A percentile compares a stretch with the other conserved stretches of the same genome.
phyloP scores from a whole-genome alignment of 2,113 vertebrate species.

The Brienomyrus longianalis region DNA sequence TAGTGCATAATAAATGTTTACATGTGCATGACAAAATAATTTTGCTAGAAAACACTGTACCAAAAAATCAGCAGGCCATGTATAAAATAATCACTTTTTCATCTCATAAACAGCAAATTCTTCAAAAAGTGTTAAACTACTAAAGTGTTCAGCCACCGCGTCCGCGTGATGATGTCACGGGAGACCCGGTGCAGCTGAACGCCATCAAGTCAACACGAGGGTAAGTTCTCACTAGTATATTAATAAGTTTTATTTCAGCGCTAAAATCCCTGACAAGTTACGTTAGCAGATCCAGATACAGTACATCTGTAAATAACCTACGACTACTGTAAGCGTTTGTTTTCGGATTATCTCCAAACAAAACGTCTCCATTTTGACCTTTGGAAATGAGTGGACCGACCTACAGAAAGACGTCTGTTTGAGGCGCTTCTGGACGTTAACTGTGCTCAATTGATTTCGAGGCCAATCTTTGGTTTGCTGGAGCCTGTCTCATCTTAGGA shows the following conservation, averaged over 20 bases:
- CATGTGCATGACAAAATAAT: slow-evolving; percentile 99
- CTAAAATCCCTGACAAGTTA: slow-evolving; percentile 85
- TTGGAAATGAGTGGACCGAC: slow-evolving; percentile 59
- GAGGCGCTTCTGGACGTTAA: slow-evolving; percentile 59
- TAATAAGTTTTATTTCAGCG: slow-evolving; percentile 59
- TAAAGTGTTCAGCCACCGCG: slow-evolving; percentile 35
- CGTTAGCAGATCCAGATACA: slow-evolving; percentile 67
- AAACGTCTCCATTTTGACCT: slow-evolving; percentile 77
- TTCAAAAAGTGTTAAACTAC: slow-evolving; percentile 84
- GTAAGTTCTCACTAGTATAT: slow-evolving; percentile 65
- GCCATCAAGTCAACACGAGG: slow-evolving; percentile 76
- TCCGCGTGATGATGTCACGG: slow-evolving; percentile 75
- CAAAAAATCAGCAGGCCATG: slow-evolving; percentile 99
- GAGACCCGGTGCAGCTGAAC: slow-evolving; percentile 81
- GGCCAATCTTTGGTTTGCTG: slow-evolving; percentile 97
- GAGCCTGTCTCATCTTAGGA: slow-evolving; percentile 40
- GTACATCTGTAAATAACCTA: slow-evolving; percentile 42
- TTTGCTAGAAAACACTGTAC: slow-evolving; percentile 99
- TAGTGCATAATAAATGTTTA: slow-evolving; percentile 99
- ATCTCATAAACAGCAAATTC: slow-evolving; percentile 96
- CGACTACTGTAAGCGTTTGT: slow-evolving; percentile 50
- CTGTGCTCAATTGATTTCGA: slow-evolving; percentile 55
- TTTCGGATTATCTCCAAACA: slow-evolving; percentile 60
- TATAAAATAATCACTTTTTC: slow-evolving; percentile 93
- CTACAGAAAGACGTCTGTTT: slow-evolving; percentile 27